A percentile compares a stretch with the other conserved stretches of the same genome.
Conservation (phyloP, 2,113 vertebrate genomes). For the Xiphias gladius region DNA sequence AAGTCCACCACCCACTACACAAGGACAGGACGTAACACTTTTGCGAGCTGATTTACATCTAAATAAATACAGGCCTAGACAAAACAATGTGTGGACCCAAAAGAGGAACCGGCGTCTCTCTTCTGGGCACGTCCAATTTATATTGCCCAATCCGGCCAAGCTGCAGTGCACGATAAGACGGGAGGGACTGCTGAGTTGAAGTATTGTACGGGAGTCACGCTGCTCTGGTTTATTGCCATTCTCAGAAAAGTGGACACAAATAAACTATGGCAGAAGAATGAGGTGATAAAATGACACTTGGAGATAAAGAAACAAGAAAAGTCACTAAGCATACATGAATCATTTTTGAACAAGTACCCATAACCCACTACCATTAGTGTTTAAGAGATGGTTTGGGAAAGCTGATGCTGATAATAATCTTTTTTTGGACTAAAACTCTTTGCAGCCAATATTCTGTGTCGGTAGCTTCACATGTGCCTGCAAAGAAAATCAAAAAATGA, state of each 20-base stretch:
- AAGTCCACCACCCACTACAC: conserved; percentile 82
- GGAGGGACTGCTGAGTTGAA: conserved; percentile 64
- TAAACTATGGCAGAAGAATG: conserved; percentile 22
- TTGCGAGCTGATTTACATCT: conserved; percentile 92
- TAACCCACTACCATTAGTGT: no score
- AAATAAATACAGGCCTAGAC: conserved; percentile 91
- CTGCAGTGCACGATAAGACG: conserved; percentile 83
- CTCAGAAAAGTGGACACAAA: conserved; percentile 46
- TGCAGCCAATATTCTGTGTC: no score
- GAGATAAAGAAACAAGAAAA: neutral
- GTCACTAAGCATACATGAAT: neutral
- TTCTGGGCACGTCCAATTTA: conserved; percentile 81
- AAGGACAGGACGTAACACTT: conserved; percentile 94
- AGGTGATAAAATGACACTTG: conserved; percentile 17
- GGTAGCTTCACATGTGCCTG: no score
- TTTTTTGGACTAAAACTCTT: no score
- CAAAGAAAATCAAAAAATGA: no score
- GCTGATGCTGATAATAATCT: neutral
- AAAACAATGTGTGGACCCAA: conserved; percentile 91
- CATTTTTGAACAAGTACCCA: neutral
- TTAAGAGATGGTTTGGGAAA: neutral
- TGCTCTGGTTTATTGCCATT: conserved; percentile 42
- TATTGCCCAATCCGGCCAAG: conserved; percentile 84
- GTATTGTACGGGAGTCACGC: conserved; percentile 63
- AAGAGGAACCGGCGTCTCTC: conserved; percentile 86